Conservation (phyloP, 2,797 vertebrate species). For the Rhinoraja longicauda region DNA sequence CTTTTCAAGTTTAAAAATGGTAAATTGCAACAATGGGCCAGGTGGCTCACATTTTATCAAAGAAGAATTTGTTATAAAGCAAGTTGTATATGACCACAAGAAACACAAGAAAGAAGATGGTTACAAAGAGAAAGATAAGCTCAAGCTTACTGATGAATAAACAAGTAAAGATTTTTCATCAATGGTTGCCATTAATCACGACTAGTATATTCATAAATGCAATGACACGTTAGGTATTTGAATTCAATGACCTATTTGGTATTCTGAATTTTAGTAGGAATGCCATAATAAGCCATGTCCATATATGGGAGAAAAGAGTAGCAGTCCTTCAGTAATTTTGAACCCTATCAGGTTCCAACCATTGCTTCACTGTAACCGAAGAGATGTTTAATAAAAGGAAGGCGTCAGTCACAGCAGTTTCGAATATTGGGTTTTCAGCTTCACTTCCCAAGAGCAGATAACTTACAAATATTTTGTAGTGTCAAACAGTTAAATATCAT, state of each 20-base stretch:
- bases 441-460: not conserved
- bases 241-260: not conserved
- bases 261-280: constrained; percentile 30
- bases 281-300: not conserved
- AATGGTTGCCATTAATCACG: not conserved
- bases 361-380: not conserved
- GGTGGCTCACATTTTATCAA: not conserved
- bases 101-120: not conserved
- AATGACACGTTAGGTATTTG: not conserved
- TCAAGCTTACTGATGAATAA: not conserved
- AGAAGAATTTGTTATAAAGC: not conserved
- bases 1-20: not conserved
- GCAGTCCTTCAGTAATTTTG: constrained; percentile 1
- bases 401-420: not conserved
- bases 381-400: not conserved
- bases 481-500: constrained; percentile 24
- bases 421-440: not conserved
- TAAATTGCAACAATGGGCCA: not conserved
- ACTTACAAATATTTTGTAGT: not conserved
- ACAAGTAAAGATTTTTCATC: not conserved
- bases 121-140: not conserved
- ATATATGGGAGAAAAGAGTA: constrained; percentile 32
- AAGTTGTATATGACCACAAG: not conserved
- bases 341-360: not conserved
- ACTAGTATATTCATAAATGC: not conserved